phyloP scores from a whole-genome alignment of 2,888 invertebrate species.

The Caenorhabditis sinica region DNA sequence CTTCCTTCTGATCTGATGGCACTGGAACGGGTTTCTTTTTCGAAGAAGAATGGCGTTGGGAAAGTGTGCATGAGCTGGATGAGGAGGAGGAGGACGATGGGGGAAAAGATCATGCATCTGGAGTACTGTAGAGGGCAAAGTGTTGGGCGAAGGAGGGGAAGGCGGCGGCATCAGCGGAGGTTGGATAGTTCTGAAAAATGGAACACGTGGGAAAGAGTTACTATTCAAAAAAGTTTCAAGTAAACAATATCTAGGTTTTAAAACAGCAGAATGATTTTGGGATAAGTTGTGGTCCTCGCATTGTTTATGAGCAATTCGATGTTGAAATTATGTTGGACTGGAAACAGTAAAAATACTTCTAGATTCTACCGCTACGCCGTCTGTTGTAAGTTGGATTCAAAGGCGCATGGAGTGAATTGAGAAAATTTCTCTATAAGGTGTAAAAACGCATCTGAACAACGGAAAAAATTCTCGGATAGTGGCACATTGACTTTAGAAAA shows the following conservation, averaged over 20 bases:
- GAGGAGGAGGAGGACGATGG: conserved; percentile 42
- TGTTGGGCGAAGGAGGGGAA: conserved; percentile 60
- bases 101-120: background rate
- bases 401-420: too few species aligned
- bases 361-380: too few species aligned
- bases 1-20: conserved; percentile 83
- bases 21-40: conserved; percentile 76
- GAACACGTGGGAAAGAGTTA: background rate
- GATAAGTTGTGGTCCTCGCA: too few species aligned
- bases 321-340: conserved; percentile 6
- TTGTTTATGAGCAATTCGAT: background rate
- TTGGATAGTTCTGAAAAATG: conserved; percentile 9
- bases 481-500: too few species aligned
- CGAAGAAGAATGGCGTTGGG: too few species aligned
- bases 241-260: background rate
- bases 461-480: too few species aligned
- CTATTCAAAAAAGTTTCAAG: background rate
- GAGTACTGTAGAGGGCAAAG: conserved; percentile 26
- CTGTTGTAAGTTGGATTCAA: too few species aligned
- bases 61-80: too few species aligned
- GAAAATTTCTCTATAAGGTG: too few species aligned
- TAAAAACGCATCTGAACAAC: too few species aligned
- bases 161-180: background rate
- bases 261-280: background rate
- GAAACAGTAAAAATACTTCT: too few species aligned